phyloP scores from a whole-genome alignment of 2,888 invertebrate genomes.

The Bruchidius siliquastri region DNA sequence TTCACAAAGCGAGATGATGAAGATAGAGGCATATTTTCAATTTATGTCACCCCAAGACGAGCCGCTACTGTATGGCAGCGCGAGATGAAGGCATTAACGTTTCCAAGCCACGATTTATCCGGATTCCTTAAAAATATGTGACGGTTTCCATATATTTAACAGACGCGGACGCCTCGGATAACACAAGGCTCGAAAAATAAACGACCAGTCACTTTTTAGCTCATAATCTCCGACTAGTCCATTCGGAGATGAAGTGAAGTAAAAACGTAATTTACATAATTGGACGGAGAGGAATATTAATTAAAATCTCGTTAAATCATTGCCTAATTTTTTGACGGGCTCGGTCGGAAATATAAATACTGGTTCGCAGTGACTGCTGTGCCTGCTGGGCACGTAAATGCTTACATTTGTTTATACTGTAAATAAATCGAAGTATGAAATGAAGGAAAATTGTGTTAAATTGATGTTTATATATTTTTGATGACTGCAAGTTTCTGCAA shows the following conservation, averaged over 20 bases:
- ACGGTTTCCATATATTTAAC: neutral
- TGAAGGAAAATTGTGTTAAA: too few species aligned
- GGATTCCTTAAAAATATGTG: neutral
- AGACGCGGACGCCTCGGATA: neutral
- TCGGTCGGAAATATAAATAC: neutral
- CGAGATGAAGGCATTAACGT: neutral
- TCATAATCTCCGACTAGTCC: neutral
- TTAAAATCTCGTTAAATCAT: constrained; percentile 17
- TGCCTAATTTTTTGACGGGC: constrained; percentile 8
- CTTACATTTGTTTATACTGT: neutral
- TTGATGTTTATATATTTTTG: too few species aligned
- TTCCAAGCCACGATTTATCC: neutral
- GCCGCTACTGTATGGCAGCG: neutral
- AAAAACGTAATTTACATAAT: constrained; percentile 3
- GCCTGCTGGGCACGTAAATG: neutral
- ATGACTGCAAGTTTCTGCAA: too few species aligned
- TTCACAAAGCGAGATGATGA: too few species aligned
- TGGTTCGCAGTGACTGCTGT: neutral
- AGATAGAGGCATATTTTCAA: too few species aligned
- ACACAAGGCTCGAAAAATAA: neutral
- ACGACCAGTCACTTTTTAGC: neutral
- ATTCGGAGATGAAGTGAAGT: neutral
- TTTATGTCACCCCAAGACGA: too few species aligned
- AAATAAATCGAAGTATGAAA: neutral
- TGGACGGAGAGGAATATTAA: constrained; percentile 7